Evolutionary conservation across 1,140 invertebrate genomes (phyloP), one percentile per base, ranked within the genome.

Genomic region (Drosophila pallidifrons): DNA sequence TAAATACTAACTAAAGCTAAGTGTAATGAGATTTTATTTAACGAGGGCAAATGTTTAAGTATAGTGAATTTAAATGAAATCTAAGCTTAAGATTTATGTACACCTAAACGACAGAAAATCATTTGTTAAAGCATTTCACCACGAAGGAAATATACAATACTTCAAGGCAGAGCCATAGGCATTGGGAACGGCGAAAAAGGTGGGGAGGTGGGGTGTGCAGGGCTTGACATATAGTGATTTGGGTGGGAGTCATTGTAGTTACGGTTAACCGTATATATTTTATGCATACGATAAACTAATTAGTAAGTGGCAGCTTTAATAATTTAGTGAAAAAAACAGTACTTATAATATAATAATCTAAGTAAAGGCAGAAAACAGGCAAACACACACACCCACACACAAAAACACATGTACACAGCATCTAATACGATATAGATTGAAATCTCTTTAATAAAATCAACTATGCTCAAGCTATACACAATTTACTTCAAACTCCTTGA

Each of bases 221-320:
- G 55, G 28, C 35, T 57, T 10, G 15, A 7, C 8, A 15, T 55
- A 11, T 55, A 3, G 52, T 55, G n/a, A 28, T 45, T 45, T 61
- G 52, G 38, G 45, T 45, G 63, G 70, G 47, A 47, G 51, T 74
- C 71, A 46, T 45, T 61, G 13, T 74, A 69, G 46, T 68, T 52
- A 68, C 47, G 68, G 59, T 54, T 13, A 38, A 60, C 15, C 49
- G 57, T 70, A 69, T 64, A 70, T 60, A 58, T 89, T 79, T 89
- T 89, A 81, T 83, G 86, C 79, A 86, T 79, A 73, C 61, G 73
- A 73, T 86, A 87, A 89, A 86, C 75, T 90, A 83, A 82, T 65
- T 81, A 86, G 55, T 81, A 86, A 90, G 87, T 91, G 89, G 91
- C 89, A 91, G 89, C 89, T 91, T 91, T 91, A 91, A 91, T 91